phyloP scores from a whole-genome alignment of 2,797 vertebrate species.

The Ibycter americanus region DNA sequence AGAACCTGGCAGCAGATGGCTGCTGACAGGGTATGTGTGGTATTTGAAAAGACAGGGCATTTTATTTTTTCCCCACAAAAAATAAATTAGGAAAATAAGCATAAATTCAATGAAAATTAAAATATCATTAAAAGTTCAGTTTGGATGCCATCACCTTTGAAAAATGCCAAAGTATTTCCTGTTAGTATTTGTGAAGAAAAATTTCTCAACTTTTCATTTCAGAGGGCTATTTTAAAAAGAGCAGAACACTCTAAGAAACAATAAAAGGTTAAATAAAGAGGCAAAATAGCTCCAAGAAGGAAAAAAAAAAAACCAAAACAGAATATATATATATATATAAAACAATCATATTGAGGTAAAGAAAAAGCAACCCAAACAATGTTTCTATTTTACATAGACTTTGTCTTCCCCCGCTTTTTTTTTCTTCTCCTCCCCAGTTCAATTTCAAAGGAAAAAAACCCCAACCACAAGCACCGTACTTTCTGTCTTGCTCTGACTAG shows the following conservation, averaged over 20 bases:
- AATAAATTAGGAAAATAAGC: not conserved
- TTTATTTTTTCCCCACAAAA: not conserved
- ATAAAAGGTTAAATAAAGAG: not conserved
- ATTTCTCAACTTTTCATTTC: not conserved
- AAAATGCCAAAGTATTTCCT: not conserved
- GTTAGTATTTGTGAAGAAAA: not conserved
- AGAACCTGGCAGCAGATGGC: not conserved
- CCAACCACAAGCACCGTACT: not conserved
- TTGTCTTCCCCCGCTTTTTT: not conserved
- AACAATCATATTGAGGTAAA: not conserved
- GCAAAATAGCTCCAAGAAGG: not conserved
- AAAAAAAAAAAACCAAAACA: fast-evolving
- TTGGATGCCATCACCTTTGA: not conserved
- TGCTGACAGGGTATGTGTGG: not conserved
- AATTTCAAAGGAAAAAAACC: not conserved
- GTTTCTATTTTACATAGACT: not conserved
- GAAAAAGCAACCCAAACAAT: not conserved
- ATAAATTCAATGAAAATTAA: not conserved
- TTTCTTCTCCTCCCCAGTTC: not conserved
- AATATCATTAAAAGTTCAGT: not conserved
- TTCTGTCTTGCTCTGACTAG: not conserved
- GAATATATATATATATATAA: too few species aligned
- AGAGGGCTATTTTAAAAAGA: not conserved
- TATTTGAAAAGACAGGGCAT: not conserved
- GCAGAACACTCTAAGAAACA: not conserved